Base-by-base conservation (phyloP, 2,113 vertebrate species). In the Larimichthys polyactis region DNA sequence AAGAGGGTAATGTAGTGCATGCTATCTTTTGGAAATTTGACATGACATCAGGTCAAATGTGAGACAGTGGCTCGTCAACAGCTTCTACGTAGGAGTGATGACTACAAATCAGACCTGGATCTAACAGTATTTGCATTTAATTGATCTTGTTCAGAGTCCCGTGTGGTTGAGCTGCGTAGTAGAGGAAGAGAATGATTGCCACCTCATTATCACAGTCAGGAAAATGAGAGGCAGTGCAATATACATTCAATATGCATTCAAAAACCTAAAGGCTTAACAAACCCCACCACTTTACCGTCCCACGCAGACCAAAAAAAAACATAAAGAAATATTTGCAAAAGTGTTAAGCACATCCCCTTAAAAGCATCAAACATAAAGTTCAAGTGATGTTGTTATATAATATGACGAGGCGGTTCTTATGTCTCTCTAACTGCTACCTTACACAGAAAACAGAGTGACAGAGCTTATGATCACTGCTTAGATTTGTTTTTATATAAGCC, bases 71-170 rank as follows among this genome's bases (percentile, higher is more conserved):
- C n/a, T 68, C 17, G 48, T 44, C 10, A 16, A 72, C 29, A 54
- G 71, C 43, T 77, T 49, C 59, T 40, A 65, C 54, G 65, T 29
- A 62, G 67, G 49, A 75, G 11, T 68, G 72, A 71, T 67, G 75
- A 78, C 57, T 73, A 51, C 81, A 86, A 74, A 79, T 64, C 66
- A 84, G 70, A 71, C 66, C 70, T 71, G 27, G 27, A 75, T 84
- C 59, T 59, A 36, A 82, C 75, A 59, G 83, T 55, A 83, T 89
- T 91, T 83, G 77, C 79, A 87, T 90, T 60, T 74, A 54, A 83
- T 84, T 84, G 80, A 91, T 84, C 79, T 73, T 2, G 6, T 54
- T 85, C 49, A 27, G 49, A 67, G 64, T 79, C 81, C 72, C 66
- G 44, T 64, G 84, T 87, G 87, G 76, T 81, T 66, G 85, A 68